Evolutionary conservation across 2,113 vertebrate species (phyloP).

Genomic region (Podocnemis expansa): DNA sequence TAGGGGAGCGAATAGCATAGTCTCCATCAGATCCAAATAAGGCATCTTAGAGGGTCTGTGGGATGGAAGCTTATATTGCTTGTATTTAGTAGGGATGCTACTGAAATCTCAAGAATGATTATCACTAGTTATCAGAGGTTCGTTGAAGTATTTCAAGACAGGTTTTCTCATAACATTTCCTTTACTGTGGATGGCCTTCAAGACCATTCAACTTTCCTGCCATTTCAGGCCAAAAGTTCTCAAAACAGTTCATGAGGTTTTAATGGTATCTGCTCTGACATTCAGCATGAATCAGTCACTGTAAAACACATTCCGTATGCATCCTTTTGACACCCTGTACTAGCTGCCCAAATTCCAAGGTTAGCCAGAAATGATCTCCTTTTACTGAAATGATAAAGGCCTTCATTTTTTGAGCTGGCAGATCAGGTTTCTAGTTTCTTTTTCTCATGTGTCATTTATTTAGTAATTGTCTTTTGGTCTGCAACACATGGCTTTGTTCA

Average conservation of each 20-base stretch:
- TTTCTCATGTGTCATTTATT: slow-evolving; percentile 28
- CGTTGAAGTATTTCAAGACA: background rate
- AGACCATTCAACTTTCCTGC: background rate
- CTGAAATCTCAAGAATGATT: background rate
- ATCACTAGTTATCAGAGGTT: background rate
- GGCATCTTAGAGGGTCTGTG: background rate
- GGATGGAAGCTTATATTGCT: rapidly evolving
- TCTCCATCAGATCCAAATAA: background rate
- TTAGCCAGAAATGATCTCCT: background rate
- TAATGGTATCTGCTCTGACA: background rate
- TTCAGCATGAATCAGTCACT: background rate
- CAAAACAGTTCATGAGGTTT: background rate
- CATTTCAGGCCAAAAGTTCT: background rate
- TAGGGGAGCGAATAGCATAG: too few species aligned
- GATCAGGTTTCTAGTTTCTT: slow-evolving; percentile 43
- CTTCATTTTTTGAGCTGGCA: slow-evolving; percentile 47
- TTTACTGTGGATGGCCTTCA: background rate
- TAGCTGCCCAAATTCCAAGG: slow-evolving; percentile 14
- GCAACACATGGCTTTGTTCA: background rate
- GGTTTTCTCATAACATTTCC: background rate
- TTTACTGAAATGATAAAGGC: slow-evolving; percentile 36
- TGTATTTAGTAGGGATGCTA: background rate
- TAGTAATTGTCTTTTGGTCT: slow-evolving; percentile 39
- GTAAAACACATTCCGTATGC: background rate
- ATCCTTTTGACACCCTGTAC: background rate